A percentile compares a stretch with the other conserved stretches of the same genome.
phyloP scores from a whole-genome alignment of 2,113 vertebrate genomes.

The Menidia beryllina region DNA sequence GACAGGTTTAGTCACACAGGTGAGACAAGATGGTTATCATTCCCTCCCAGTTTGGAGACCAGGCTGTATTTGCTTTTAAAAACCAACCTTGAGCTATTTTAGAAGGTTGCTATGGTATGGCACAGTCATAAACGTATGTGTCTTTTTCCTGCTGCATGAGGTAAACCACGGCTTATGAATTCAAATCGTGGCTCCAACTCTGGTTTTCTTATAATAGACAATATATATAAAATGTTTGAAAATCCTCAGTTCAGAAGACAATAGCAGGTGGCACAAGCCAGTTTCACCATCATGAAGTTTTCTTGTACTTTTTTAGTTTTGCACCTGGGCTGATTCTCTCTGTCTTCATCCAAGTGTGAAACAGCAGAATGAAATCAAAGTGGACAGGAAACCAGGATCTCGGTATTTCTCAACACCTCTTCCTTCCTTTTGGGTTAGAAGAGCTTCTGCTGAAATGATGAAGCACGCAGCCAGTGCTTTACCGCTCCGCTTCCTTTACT shows the following conservation, averaged over 20 bases:
- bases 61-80: background rate
- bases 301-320: too few relatives aligned
- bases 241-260: too few relatives aligned
- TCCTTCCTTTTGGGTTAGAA: too few relatives aligned
- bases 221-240: too few relatives aligned
- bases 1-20: background rate
- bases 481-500: slow-evolving; percentile 2
- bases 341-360: background rate
- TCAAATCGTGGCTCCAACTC: too few relatives aligned
- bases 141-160: slow-evolving; percentile 1
- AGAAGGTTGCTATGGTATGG: background rate
- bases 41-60: background rate
- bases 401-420: background rate
- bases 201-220: too few relatives aligned
- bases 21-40: background rate
- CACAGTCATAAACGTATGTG: background rate
- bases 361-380: background rate
- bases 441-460: background rate
- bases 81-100: background rate
- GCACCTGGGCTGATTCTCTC: too few relatives aligned
- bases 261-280: too few relatives aligned
- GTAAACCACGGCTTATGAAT: too few relatives aligned
- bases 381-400: background rate
- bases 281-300: too few relatives aligned
- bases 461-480: background rate